Percentiles rank a stretch among this genome's conserved stretches.
Conservation (phyloP, 2,888 invertebrate species). For the Lithophane leautieri region DNA sequence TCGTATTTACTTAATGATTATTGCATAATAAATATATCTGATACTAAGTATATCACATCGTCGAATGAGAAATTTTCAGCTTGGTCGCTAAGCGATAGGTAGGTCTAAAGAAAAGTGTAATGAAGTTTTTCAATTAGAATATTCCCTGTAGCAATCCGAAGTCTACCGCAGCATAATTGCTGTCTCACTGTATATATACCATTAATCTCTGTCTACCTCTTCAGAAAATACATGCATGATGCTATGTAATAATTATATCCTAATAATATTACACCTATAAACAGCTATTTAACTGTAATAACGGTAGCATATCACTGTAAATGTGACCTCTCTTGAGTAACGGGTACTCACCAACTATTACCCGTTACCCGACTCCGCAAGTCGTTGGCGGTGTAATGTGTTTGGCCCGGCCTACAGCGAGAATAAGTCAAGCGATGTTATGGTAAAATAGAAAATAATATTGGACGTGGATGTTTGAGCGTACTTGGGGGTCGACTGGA, state of each 20-base stretch:
- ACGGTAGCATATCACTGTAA: conserved; percentile 37
- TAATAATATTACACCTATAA: background rate
- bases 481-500: conserved; percentile 17
- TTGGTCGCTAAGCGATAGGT: too few relatives aligned
- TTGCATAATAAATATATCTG: too few relatives aligned
- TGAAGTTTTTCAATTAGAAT: too few relatives aligned
- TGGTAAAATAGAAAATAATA: conserved; percentile 70
- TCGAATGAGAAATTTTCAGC: too few relatives aligned
- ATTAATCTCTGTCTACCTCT: background rate
- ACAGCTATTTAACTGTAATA: conserved; percentile 23
- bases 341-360: conserved; percentile 50
- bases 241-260: background rate
- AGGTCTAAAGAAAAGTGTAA: too few relatives aligned
- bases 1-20: too few relatives aligned
- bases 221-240: background rate
- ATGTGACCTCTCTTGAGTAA: conserved; percentile 38
- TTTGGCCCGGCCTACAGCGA: conserved; percentile 56
- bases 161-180: too few relatives aligned
- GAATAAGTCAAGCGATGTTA: conserved; percentile 65
- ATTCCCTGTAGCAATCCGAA: too few relatives aligned
- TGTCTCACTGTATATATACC: background rate
- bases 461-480: conserved; percentile 40
- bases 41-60: too few relatives aligned
- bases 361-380: conserved; percentile 45
- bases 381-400: conserved; percentile 60